Base-by-base conservation (phyloP, 1,140 invertebrate genomes). In the Neodiprion fabricii region DNA sequence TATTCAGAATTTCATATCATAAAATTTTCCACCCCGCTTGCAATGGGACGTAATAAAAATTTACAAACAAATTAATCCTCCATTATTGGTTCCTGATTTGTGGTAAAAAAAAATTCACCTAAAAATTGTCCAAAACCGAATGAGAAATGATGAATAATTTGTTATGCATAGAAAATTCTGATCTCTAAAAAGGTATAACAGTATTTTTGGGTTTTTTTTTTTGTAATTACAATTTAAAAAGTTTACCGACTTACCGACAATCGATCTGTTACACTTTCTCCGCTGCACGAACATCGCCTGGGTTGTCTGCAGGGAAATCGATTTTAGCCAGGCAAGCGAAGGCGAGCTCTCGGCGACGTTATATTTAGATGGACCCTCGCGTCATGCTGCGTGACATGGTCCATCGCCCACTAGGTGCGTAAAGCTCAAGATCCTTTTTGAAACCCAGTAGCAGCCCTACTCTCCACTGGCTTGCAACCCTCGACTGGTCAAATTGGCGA, bases 361-460 rank as follows among this genome's bases (percentile, higher is more conserved):
- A 82, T 82, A 82, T 82, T 82, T 82, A 82, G 81, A 82, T 82
- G 68, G 81, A 79, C 81, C 80, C 76, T 82, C 80, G 74, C 77
- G 11, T 61, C 53, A 61, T 17, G 53, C 53, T 61, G 53, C 53
- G 53, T 17, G n/a, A 61, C 53, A 17, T 69, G 67, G 21, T 69
- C 21, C 40, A 69, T 47, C 40, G 67, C 17, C 67, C 12, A 11
- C 40, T 11, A 69, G 40, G 40, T 23, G 40, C 17, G 40, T 69
- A 23, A 69, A 23, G 40, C 40, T 47, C 67, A 69, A 23, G 21
- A 21, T 69, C 40, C 17, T 69, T 23, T 5, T 23, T 17, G 12
- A 11, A 12, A 69, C 11, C 14, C 21, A 11, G 11, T 14, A 47
- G 67, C 40, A 47, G 21, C 0, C 40, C 17, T 12, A 8, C 61